A percentile compares a stretch with the other conserved stretches of the same genome.
phyloP scores from a whole-genome alignment of 2,888 invertebrate species.

The Coelopa pilipes region DNA sequence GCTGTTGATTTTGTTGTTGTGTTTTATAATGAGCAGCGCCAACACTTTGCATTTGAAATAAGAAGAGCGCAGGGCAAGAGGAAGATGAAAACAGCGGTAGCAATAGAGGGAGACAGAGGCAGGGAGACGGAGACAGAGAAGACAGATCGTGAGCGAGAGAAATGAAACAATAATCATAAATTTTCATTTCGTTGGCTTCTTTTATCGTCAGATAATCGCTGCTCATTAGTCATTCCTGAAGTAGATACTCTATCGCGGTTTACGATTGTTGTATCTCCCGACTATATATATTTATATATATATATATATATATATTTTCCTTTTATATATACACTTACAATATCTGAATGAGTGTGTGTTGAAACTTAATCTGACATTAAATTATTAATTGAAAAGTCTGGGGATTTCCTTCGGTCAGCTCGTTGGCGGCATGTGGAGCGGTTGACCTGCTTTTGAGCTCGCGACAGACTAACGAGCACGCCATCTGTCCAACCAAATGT shows the following conservation, averaged over 20 bases:
- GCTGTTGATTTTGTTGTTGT: slow-evolving; percentile 10
- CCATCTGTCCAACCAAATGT: no score
- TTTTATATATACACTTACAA: no score
- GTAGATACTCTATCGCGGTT: slow-evolving; percentile 18
- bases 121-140: no score
- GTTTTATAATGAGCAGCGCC: slow-evolving; percentile 20
- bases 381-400: slow-evolving; percentile 28
- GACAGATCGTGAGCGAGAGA: slow-evolving; percentile 26
- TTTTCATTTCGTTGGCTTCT: slow-evolving; percentile 52
- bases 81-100: background rate
- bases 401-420: no score
- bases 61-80: background rate
- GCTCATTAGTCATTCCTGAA: slow-evolving; percentile 64
- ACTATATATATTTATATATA: no score
- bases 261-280: no score
- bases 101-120: background rate
- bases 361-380: slow-evolving; percentile 27
- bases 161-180: slow-evolving; percentile 55
- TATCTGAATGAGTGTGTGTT: slow-evolving; percentile 4
- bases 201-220: slow-evolving; percentile 63
- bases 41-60: slow-evolving; percentile 28
- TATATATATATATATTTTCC: background rate
- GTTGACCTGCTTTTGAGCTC: slow-evolving; percentile 32
- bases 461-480: slow-evolving; percentile 16
- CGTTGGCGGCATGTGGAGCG: slow-evolving; percentile 12